A percentile compares a stretch with the other conserved stretches of the same genome.
These are phyloP conservation scores for Pangasius larnaudii DNA, from an alignment of 2,797 vertebrate genomes.

Conservation along the genomic window DNA sequence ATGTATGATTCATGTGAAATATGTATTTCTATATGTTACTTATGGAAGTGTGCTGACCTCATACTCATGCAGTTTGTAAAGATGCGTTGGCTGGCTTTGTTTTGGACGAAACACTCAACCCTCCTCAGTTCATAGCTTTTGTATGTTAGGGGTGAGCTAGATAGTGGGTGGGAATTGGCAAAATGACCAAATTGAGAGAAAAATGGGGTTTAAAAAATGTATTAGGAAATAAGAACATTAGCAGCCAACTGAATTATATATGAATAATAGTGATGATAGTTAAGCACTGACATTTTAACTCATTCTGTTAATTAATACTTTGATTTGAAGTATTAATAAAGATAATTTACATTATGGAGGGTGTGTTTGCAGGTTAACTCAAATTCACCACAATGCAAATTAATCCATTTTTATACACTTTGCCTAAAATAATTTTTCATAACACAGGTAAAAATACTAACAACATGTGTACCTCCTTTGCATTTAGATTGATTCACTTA, in stretches of 20 bases:
- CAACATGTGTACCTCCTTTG: not conserved
- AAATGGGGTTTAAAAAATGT: not conserved
- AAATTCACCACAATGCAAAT: not conserved
- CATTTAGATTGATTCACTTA: not conserved
- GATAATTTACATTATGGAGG: not conserved
- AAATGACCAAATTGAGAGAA: not conserved
- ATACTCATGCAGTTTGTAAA: not conserved
- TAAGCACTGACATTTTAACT: not conserved
- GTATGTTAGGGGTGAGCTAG: not conserved
- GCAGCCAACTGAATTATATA: not conserved
- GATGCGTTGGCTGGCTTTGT: not conserved
- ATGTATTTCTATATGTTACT: not conserved
- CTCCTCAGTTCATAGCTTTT: not conserved
- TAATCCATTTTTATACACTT: no score
- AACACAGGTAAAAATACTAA: not conserved
- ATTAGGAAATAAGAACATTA: not conserved
- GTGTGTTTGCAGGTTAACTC: not conserved
- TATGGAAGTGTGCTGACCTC: not conserved
- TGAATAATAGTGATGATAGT: not conserved
- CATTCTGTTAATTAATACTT: not conserved
- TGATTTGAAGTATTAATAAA: not conserved
- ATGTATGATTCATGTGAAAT: not conserved
- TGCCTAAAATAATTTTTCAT: not conserved
- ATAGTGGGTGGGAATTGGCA: not conserved
- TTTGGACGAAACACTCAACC: not conserved